phyloP scores from a whole-genome alignment of 1,140 invertebrate species.

The Drosophila bipectinata region DNA sequence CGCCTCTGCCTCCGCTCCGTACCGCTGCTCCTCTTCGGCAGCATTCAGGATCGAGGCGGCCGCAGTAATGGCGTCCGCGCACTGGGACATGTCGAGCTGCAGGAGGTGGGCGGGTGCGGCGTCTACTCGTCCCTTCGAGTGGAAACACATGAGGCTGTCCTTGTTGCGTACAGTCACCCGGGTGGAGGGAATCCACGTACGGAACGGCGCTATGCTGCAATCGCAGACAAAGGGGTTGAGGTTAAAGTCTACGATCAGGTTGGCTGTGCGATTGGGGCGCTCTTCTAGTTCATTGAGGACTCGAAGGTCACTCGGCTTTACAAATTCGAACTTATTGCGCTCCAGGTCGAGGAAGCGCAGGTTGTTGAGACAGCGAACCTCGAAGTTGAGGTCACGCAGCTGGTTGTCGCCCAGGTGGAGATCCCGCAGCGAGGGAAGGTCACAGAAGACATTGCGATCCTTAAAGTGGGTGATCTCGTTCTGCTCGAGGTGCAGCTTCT shows the following conservation, averaged over 20 bases:
- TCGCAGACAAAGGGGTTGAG: constrained; percentile 89
- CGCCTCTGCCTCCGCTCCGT: constrained; percentile 26
- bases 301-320: constrained; percentile 86
- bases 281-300: constrained; percentile 86
- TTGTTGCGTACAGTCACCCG: constrained; percentile 87
- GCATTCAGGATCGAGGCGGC: constrained; percentile 71
- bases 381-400: constrained; percentile 87
- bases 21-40: constrained; percentile 57
- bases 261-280: constrained; percentile 84
- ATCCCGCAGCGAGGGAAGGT: constrained; percentile 88
- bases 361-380: constrained; percentile 88
- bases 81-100: constrained; percentile 82
- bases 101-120: constrained; percentile 74
- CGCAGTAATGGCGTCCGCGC: constrained; percentile 69
- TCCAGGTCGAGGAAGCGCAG: constrained; percentile 89
- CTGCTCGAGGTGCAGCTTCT: constrained; percentile 91
- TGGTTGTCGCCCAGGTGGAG: constrained; percentile 89
- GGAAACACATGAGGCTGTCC: constrained; percentile 85
- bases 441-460: constrained; percentile 89
- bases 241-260: constrained; percentile 88
- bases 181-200: constrained; percentile 87
- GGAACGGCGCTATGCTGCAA: constrained; percentile 87
- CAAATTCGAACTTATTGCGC: constrained; percentile 87
- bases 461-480: constrained; percentile 90
- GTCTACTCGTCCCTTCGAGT: constrained; percentile 63